phyloP scores from a whole-genome alignment of 2,113 vertebrate genomes.

The Corythoichthys intestinalis region DNA sequence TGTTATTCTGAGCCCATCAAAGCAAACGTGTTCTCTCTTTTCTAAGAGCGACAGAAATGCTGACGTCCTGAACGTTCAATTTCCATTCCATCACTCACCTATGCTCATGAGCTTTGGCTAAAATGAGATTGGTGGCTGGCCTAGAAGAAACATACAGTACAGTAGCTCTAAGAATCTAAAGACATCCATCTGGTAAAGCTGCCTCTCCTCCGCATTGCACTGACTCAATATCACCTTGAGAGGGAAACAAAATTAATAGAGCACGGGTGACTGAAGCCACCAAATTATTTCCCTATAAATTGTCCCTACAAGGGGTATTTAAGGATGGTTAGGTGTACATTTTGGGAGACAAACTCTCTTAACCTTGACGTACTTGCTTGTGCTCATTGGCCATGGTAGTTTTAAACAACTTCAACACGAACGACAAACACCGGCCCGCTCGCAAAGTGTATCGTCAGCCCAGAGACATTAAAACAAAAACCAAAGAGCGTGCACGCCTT shows the following conservation, averaged over 20 bases:
- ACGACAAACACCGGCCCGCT: too few relatives aligned
- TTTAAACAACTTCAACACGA: too few relatives aligned
- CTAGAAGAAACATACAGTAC: not conserved
- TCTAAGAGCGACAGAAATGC: constrained; percentile 2
- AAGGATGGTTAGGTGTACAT: not conserved
- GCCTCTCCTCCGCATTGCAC: not conserved
- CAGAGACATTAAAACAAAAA: too few relatives aligned
- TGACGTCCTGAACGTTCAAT: constrained; percentile 7
- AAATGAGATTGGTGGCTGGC: constrained; percentile 3
- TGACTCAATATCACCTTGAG: constrained; percentile 3
- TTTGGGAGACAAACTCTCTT: not conserved
- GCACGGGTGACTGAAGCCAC: not conserved
- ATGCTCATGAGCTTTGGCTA: constrained; percentile 8
- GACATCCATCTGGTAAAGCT: not conserved
- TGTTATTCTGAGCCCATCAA: not conserved
- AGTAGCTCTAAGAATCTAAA: not conserved
- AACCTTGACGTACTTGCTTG: not conserved
- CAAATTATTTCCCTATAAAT: not conserved
- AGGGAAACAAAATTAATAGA: not conserved
- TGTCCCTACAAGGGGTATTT: not conserved
- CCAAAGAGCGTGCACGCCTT: too few relatives aligned
- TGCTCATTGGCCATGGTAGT: not conserved
- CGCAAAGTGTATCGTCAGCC: too few relatives aligned
- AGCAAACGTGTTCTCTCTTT: not conserved
- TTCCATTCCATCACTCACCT: constrained; percentile 7